Conservation (phyloP, 2,888 invertebrate species). For the Lepidocyrtinus sp. region DNA sequence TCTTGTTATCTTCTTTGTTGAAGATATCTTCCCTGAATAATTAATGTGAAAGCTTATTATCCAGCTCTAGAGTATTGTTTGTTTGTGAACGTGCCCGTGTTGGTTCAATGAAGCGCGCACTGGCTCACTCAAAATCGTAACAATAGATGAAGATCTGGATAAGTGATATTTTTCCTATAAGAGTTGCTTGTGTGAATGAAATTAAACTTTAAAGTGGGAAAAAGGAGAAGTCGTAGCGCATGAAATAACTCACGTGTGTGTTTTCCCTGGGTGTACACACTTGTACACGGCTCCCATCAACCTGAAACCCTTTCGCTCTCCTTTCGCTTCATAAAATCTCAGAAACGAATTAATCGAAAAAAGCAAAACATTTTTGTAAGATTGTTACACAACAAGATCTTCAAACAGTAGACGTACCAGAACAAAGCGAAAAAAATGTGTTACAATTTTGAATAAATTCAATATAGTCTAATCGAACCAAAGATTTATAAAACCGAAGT, state of each 20-base stretch:
- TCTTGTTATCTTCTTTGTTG: too few relatives aligned
- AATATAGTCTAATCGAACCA: background rate
- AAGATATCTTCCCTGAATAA: too few relatives aligned
- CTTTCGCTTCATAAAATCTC: constrained; percentile 46
- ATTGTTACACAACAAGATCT: constrained; percentile 14
- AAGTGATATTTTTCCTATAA: constrained; percentile 14
- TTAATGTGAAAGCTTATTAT: too few relatives aligned
- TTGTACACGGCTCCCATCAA: constrained; percentile 27
- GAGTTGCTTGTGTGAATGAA: constrained; percentile 12
- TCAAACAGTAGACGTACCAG: background rate
- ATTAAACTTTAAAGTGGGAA: background rate
- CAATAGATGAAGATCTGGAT: constrained; percentile 20
- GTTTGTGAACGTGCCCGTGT: constrained; percentile 5
- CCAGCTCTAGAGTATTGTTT: background rate
- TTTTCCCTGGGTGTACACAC: background rate
- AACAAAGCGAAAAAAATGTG: background rate
- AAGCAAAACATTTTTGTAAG: background rate
- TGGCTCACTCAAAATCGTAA: background rate
- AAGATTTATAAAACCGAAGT: background rate
- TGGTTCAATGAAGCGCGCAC: constrained; percentile 7
- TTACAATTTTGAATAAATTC: background rate
- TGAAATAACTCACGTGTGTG: constrained; percentile 55
- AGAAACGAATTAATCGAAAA: constrained; percentile 26
- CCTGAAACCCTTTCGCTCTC: constrained; percentile 53
- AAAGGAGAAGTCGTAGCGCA: constrained; percentile 41